A percentile compares a stretch with the other conserved stretches of the same genome.
Conservation (phyloP, 2,888 invertebrate species). For the Andrena camellia region DNA sequence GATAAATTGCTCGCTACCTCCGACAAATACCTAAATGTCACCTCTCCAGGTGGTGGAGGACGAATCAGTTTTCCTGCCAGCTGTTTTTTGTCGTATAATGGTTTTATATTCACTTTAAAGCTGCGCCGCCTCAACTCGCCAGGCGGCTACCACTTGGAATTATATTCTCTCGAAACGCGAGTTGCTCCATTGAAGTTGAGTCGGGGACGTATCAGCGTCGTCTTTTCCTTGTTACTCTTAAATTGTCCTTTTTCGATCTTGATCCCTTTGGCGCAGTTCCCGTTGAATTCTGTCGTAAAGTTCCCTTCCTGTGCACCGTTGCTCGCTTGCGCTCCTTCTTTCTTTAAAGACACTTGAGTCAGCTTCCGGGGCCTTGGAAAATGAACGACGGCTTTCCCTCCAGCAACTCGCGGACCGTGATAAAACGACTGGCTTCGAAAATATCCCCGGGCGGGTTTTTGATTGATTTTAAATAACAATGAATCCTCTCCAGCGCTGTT, state of each 20-base stretch:
- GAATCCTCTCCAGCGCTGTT: conserved; percentile 13
- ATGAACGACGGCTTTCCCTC: background rate
- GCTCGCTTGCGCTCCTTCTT: no score
- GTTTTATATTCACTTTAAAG: background rate
- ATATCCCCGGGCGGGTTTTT: background rate
- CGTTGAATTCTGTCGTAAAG: background rate
- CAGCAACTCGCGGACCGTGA: background rate
- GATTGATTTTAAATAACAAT: conserved; percentile 48
- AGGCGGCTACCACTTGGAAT: background rate
- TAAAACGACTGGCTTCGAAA: conserved; percentile 15
- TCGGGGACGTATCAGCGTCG: background rate
- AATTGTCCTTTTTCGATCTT: conserved; percentile 9
- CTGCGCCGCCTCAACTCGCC: background rate
- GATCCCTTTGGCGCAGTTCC: background rate
- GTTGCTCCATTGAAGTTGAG: background rate
- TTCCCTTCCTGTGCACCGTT: background rate
- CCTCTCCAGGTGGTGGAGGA: background rate
- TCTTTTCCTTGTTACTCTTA: background rate
- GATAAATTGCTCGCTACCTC: background rate
- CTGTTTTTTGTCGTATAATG: background rate
- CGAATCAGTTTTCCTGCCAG: conserved; percentile 9
- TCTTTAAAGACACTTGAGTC: background rate
- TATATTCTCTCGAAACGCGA: background rate
- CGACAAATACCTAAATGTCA: conserved; percentile 7
- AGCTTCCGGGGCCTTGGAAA: background rate